Conservation (phyloP, 1,140 invertebrate species). For the Apolygus lucorum region DNA sequence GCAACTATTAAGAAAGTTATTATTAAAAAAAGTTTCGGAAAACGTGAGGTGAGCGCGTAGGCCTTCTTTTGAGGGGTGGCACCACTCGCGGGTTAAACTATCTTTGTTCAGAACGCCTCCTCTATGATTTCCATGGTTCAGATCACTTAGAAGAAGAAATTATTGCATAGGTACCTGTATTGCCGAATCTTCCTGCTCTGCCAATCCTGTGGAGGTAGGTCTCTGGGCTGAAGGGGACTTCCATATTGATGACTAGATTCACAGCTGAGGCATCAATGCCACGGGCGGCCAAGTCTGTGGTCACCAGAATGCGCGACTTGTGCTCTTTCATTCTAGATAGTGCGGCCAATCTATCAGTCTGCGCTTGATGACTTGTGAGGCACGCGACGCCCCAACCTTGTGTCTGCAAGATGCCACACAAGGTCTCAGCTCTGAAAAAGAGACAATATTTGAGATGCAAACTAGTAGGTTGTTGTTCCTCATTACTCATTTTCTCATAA, state of each 20-base stretch:
- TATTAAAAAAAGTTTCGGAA: too few species aligned
- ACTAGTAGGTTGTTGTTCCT: neutral
- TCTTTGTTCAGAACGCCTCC: too few species aligned
- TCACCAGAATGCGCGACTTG: conserved; percentile 68
- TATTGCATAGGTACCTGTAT: conserved; percentile 48
- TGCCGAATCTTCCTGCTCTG: conserved; percentile 82
- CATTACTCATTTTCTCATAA: too few species aligned
- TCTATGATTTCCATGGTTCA: too few species aligned
- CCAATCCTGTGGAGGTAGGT: conserved; percentile 95
- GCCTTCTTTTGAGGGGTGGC: too few species aligned
- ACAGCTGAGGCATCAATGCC: conserved; percentile 89
- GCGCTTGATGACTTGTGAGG: conserved; percentile 25
- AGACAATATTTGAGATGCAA: conserved; percentile 7
- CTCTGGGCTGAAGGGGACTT: conserved; percentile 67
- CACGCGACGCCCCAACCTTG: conserved; percentile 44
- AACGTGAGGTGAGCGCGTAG: too few species aligned
- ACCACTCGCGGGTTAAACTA: too few species aligned
- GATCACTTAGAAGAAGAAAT: too few species aligned
- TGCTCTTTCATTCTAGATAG: conserved; percentile 19
- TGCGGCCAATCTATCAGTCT: conserved; percentile 22
- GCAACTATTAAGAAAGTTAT: too few species aligned
- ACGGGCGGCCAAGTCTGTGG: conserved; percentile 81
- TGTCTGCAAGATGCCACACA: conserved; percentile 57
- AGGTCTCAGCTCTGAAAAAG: conserved; percentile 51
- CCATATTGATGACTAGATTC: conserved; percentile 89